Evolutionary conservation across 2,797 vertebrate genomes (phyloP).

Genomic region (Smutsia gigantea): DNA sequence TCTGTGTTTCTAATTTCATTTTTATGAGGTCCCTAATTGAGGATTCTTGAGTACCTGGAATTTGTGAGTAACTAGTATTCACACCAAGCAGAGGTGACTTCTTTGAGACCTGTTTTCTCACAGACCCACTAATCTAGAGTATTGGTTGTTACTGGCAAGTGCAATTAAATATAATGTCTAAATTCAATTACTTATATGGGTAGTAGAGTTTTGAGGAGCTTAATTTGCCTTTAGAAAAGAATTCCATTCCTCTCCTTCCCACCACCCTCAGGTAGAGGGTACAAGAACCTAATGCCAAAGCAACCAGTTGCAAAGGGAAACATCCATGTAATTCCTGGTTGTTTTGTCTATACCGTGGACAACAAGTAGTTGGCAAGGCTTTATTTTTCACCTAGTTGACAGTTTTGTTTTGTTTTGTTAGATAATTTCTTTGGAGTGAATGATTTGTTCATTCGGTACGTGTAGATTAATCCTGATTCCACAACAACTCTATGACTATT

Average conservation of each 20-base stretch:
- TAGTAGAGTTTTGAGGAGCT: neutral
- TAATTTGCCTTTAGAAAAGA: conserved; percentile 56
- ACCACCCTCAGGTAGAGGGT: neutral
- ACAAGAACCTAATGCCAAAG: conserved; percentile 32
- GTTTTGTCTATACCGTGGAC: conserved; percentile 32
- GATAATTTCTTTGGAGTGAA: conserved; percentile 48
- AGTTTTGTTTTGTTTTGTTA: conserved; percentile 58
- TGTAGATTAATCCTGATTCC: conserved; percentile 36
- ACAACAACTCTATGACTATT: conserved; percentile 31
- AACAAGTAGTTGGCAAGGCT: conserved; percentile 61
- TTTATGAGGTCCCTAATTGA: neutral
- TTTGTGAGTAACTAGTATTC: neutral
- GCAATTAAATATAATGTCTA: neutral
- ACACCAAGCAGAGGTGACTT: neutral
- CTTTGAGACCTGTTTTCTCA: neutral
- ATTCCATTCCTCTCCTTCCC: neutral
- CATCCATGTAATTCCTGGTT: conserved; percentile 52
- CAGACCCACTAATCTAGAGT: too few species aligned
- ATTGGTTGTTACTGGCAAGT: neutral
- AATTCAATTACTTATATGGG: neutral
- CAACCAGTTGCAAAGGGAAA: conserved; percentile 37
- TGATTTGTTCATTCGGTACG: conserved; percentile 68
- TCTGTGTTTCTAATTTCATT: neutral
- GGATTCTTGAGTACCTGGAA: neutral
- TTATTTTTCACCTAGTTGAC: conserved; percentile 66